A percentile compares a stretch with the other conserved stretches of the same genome.
These are phyloP conservation scores for Sylvia borin DNA, from an alignment of 2,797 vertebrate genomes.

Conservation along the genomic window DNA sequence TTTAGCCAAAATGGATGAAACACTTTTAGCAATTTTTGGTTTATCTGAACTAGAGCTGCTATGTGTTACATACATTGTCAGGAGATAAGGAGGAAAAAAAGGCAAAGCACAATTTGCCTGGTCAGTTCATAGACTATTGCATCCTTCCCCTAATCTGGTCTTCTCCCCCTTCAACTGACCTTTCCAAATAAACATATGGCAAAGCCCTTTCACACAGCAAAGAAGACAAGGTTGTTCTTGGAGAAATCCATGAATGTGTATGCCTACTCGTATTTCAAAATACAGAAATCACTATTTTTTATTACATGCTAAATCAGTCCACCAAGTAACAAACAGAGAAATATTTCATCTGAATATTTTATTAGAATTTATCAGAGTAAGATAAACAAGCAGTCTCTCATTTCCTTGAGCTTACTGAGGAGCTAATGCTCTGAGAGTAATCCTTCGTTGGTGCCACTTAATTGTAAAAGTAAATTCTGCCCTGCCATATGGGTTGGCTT, in stretches of 20 bases:
- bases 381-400: neutral
- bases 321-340: neutral
- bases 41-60: neutral
- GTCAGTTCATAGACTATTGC: neutral
- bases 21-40: neutral
- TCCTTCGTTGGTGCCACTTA: neutral
- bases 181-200: neutral
- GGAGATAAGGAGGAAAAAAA: neutral
- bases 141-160: neutral
- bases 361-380: conserved; percentile 20
- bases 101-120: neutral
- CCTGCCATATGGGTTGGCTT: neutral
- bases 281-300: neutral
- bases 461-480: conserved; percentile 45
- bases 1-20: neutral
- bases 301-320: neutral
- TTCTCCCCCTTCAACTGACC: neutral
- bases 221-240: neutral
- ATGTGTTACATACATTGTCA: neutral
- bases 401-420: conserved; percentile 10
- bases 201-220: neutral
- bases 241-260: neutral
- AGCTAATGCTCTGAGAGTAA: conserved; percentile 1
- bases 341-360: neutral
- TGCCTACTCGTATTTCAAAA: neutral